These are phyloP conservation scores for Drosophila parvula DNA, from an alignment of 1,140 invertebrate genomes.

Conservation along the genomic window DNA sequence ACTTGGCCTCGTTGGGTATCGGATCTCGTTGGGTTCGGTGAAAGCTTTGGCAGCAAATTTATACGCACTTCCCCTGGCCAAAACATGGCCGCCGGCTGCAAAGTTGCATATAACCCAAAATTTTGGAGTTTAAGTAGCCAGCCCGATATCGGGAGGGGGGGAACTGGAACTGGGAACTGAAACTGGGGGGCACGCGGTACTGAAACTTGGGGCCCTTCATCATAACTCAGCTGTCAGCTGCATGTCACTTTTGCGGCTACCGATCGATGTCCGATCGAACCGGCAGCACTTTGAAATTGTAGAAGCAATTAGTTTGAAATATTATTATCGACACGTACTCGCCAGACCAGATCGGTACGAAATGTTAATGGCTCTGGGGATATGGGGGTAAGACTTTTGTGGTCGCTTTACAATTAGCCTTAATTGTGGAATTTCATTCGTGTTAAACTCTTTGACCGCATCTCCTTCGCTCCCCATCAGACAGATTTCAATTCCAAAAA, in stretches of 20 bases:
- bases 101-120: constrained; percentile 63
- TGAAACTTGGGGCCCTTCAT: constrained; percentile 41
- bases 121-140: constrained; percentile 68
- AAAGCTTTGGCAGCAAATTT: constrained; percentile 79
- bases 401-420: constrained; percentile 74
- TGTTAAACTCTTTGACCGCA: constrained; percentile 81
- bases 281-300: constrained; percentile 70
- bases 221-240: constrained; percentile 83
- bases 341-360: constrained; percentile 20
- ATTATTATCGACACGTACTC: constrained; percentile 82
- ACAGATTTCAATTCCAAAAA: constrained; percentile 58
- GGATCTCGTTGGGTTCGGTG: constrained; percentile 58
- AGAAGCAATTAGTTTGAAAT: constrained; percentile 78
- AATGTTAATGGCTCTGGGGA: constrained; percentile 24
- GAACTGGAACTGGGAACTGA: neutral
- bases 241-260: constrained; percentile 83
- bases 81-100: constrained; percentile 75
- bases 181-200: neutral
- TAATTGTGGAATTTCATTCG: constrained; percentile 77
- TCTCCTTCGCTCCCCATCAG: constrained; percentile 43
- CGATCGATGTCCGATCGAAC: constrained; percentile 63
- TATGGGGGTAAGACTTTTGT: constrained; percentile 12
- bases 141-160: constrained; percentile 33
- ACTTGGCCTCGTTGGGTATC: constrained; percentile 47
- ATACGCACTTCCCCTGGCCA: constrained; percentile 64